These are phyloP conservation scores for Monopis laevigella DNA, from an alignment of 2,888 invertebrate genomes.

Conservation along the genomic window DNA sequence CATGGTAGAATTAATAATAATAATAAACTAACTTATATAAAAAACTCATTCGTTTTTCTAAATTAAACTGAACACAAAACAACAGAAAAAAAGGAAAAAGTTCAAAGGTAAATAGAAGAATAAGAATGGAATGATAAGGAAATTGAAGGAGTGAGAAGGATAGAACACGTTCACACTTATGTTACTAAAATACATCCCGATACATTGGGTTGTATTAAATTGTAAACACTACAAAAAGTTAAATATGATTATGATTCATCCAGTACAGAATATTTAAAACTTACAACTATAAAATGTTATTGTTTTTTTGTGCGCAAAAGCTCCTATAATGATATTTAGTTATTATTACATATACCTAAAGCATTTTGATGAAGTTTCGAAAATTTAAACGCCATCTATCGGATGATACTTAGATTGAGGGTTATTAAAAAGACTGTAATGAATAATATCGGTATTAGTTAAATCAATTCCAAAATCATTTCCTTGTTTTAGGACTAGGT, in stretches of 20 bases:
- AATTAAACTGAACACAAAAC: too few relatives aligned
- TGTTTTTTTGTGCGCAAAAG: constrained; percentile 54
- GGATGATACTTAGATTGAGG: too few relatives aligned
- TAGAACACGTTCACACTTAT: constrained; percentile 47
- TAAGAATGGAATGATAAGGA: constrained; percentile 23
- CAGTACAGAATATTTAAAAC: neutral
- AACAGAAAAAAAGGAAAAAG: too few relatives aligned
- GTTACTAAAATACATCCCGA: constrained; percentile 50
- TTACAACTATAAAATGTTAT: neutral
- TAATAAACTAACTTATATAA: too few relatives aligned
- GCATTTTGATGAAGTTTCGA: neutral
- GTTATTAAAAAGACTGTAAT: too few relatives aligned
- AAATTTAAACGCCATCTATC: neutral
- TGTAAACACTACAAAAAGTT: constrained; percentile 61
- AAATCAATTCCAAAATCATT: too few relatives aligned
- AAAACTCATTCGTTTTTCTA: too few relatives aligned
- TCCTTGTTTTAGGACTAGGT: too few relatives aligned
- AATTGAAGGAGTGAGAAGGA: constrained; percentile 23
- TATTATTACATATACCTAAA: neutral
- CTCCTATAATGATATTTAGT: constrained; percentile 43
- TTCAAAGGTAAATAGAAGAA: constrained; percentile 14
- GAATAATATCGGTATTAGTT: too few relatives aligned
- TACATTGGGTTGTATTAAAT: constrained; percentile 56
- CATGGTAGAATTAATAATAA: too few relatives aligned
- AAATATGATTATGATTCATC: constrained; percentile 60